phyloP scores from a whole-genome alignment of 1,140 invertebrate species.

The Lucilia cuprina region DNA sequence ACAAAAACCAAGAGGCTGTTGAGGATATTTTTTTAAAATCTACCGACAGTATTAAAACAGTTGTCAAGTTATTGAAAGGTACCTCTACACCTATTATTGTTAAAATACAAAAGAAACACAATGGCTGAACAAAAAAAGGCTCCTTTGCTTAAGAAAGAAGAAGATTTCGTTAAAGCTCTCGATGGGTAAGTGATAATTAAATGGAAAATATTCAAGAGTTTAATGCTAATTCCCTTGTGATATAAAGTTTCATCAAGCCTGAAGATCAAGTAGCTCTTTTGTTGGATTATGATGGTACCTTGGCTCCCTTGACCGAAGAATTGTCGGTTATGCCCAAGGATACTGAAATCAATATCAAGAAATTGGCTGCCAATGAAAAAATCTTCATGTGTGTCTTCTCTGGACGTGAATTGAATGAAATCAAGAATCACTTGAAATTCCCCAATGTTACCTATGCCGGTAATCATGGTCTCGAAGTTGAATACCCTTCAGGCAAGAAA shows the following conservation, averaged over 20 bases:
- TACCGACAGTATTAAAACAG: slow-evolving; percentile 22
- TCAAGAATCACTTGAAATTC: slow-evolving; percentile 88
- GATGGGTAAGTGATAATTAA: slow-evolving; percentile 49
- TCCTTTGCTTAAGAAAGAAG: slow-evolving; percentile 58
- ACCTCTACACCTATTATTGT: not conserved
- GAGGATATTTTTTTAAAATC: slow-evolving; percentile 4
- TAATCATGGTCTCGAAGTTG: slow-evolving; percentile 87
- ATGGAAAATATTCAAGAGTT: not conserved
- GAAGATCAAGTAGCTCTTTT: slow-evolving; percentile 70
- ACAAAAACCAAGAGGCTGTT: not conserved
- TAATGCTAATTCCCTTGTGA: not conserved
- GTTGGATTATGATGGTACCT: slow-evolving; percentile 88
- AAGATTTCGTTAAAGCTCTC: slow-evolving; percentile 59
- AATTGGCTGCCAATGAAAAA: slow-evolving; percentile 83
- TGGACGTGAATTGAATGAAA: slow-evolving; percentile 83
- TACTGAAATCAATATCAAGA: slow-evolving; percentile 83
- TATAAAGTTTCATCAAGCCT: slow-evolving; percentile 54
- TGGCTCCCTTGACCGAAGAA: slow-evolving; percentile 87
- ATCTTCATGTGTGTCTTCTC: slow-evolving; percentile 88
- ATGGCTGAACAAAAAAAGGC: slow-evolving; percentile 62
- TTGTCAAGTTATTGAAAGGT: slow-evolving; percentile 16
- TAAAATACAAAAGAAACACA: slow-evolving; percentile 26
- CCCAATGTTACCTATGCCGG: slow-evolving; percentile 91
- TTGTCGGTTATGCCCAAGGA: slow-evolving; percentile 82
- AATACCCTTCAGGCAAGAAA: slow-evolving; percentile 87